Evolutionary conservation across 2,113 vertebrate genomes (phyloP), one percentile per base, ranked within the genome.

Genomic region (Pristiophorus japonicus): DNA sequence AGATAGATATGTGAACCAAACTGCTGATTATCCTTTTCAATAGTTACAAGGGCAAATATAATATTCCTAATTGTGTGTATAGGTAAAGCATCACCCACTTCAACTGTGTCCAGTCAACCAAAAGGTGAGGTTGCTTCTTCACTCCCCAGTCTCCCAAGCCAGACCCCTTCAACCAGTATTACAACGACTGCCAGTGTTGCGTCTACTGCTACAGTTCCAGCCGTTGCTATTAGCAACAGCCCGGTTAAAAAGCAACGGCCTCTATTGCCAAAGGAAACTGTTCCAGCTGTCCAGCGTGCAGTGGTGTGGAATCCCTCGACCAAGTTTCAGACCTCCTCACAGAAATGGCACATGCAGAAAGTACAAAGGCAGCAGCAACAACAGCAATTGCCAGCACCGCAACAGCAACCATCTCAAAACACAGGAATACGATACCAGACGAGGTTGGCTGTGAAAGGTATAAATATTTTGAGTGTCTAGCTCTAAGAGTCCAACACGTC

Each of bases 311-410:
- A 98, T 97, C 98, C 98, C 14, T 98, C 98, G 66, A 98, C 98
- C 96, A 99, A 99, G 97, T 98, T 99, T 97, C 99, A 99, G 97
- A 98, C 98, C 0, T 99, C 99, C 0, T 99, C 98, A 96, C 98
- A 99, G 97, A 99, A 99, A 97, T 99, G 98, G 98, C 98, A 99
- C 96, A 98, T 98, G 98, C 98, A 99, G 97, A 99, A 99, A 97
- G 98, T 99, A 88, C 99, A 99, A 97, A 97, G 98, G 4, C 98
- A 98, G 96, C 98, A 98, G 96, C 98, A 98, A 96, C 98, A 97
- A 96, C 97, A 97, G 95, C 95, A 96, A 95, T 94, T 93, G 51
- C 93, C 97, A 97, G 95, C 97, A 96, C 91, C 96, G 42, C 96
- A 95, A 97, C 96, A 97, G 96, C 98, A 95, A 96, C 97, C 96